phyloP scores from a whole-genome alignment of 2,113 vertebrate genomes.

The Platysteira castanea region DNA sequence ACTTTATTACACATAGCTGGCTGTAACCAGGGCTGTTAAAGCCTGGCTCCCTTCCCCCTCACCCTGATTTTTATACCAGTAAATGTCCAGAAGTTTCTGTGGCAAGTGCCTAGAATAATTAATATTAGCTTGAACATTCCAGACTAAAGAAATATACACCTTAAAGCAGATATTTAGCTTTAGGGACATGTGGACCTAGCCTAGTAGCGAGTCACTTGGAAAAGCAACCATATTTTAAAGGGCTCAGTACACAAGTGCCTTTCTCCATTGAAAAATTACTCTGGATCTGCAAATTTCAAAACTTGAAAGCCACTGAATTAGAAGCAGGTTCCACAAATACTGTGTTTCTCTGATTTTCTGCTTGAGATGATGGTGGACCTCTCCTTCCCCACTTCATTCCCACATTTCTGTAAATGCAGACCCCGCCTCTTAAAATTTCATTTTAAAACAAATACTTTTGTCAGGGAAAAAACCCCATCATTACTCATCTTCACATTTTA shows the following conservation, averaged over 20 bases:
- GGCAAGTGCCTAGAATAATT: background rate
- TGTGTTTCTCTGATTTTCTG: background rate
- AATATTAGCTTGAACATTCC: background rate
- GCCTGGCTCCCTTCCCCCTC: background rate
- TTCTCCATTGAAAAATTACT: background rate
- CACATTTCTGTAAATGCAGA: background rate
- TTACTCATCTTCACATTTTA: background rate
- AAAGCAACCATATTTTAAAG: background rate
- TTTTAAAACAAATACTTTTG: background rate
- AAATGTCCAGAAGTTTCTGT: background rate
- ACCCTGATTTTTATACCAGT: background rate
- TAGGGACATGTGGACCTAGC: background rate
- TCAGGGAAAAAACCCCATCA: accelerated
- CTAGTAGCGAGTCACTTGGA: background rate
- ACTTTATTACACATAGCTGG: conserved; percentile 48
- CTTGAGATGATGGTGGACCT: background rate
- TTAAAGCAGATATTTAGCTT: background rate
- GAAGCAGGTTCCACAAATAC: background rate
- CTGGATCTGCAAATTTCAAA: background rate
- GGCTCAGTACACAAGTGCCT: background rate
- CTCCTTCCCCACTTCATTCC: background rate
- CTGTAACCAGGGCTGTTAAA: conserved; percentile 56
- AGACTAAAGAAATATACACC: background rate
- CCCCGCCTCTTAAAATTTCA: background rate
- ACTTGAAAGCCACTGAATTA: background rate